Evolutionary conservation across 2,113 vertebrate genomes (phyloP), one percentile per base, ranked within the genome.

Genomic region (Bujurquina vittata): DNA sequence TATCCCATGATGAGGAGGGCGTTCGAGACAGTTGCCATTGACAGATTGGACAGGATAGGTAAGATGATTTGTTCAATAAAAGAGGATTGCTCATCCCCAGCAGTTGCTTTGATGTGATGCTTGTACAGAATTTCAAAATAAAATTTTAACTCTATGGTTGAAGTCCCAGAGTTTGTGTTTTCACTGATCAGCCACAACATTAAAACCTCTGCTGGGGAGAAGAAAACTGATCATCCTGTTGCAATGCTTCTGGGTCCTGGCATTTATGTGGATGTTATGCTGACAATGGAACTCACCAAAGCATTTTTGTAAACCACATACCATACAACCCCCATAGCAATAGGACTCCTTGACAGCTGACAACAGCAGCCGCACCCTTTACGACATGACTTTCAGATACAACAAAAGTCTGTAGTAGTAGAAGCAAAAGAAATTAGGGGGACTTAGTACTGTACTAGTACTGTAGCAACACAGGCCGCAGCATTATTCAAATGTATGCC

Each of bases 1-100:
- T 98, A 99, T 75, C 98, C 98, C 86, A 99, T 99, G 98, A 99
- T 99, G 98, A 95, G 98, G 79, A 92, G 98, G 4, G 98, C 98
- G 82, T 99, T 99, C 0, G 98, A 99, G 93, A 99, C 98, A 0
- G 98, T 99, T 1, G 98, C 98, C 94, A 99, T 99, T 1, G 98
- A 99, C 95, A 96, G 98, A 73, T 93, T 99, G 2, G 97, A 99
- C 94, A 96, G 98, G 80, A 99, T 99, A 9, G 98, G 98, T 99
- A 95, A 77, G 96, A 29, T 75, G 93, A 33, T 14, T 2, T 31
- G 26, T 60, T 83, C 33, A 40, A 11, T 23, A 49, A n/a, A 67
- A 1, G 7, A 0, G 40, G 0, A 46, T 15, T 20, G 9, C 3
- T 18, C 15, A 35, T 37, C 3, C 14, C 9, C 2, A 0, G 11